These are phyloP conservation scores for Yponomeuta malinellus DNA, from an alignment of 2,888 invertebrate species.

Conservation along the genomic window DNA sequence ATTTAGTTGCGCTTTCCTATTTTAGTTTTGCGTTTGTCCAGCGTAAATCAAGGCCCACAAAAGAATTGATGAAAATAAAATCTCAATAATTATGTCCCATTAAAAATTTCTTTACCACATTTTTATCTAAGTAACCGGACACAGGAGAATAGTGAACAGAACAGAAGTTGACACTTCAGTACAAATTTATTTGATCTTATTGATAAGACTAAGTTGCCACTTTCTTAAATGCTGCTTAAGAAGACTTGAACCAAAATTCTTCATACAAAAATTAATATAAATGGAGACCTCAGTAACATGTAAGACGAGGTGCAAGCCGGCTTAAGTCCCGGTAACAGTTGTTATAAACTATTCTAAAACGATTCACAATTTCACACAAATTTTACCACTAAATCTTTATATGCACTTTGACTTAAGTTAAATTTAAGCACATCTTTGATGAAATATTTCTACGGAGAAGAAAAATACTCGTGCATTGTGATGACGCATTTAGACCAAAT, in stretches of 20 bases:
- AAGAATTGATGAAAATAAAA: too few relatives aligned
- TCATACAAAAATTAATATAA: not conserved
- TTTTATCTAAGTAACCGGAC: too few relatives aligned
- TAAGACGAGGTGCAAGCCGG: not conserved
- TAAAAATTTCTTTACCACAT: too few relatives aligned
- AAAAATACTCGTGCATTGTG: not conserved
- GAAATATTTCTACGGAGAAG: not conserved
- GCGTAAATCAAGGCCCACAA: too few relatives aligned
- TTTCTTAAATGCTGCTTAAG: too few relatives aligned
- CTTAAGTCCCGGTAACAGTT: not conserved
- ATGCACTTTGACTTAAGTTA: not conserved
- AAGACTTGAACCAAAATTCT: not conserved
- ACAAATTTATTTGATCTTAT: too few relatives aligned
- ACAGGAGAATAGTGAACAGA: too few relatives aligned
- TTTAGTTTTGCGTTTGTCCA: too few relatives aligned
- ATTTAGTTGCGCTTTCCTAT: too few relatives aligned
- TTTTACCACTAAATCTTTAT: not conserved
- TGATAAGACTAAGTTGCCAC: too few relatives aligned
- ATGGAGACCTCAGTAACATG: not conserved
- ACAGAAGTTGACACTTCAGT: too few relatives aligned
- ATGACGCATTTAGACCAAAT: not conserved
- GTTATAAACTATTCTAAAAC: not conserved
- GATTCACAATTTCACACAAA: not conserved
- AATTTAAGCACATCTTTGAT: not conserved
- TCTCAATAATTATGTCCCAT: too few relatives aligned